Conservation (phyloP, 2,113 vertebrate species). For the Sturnira hondurensis region DNA sequence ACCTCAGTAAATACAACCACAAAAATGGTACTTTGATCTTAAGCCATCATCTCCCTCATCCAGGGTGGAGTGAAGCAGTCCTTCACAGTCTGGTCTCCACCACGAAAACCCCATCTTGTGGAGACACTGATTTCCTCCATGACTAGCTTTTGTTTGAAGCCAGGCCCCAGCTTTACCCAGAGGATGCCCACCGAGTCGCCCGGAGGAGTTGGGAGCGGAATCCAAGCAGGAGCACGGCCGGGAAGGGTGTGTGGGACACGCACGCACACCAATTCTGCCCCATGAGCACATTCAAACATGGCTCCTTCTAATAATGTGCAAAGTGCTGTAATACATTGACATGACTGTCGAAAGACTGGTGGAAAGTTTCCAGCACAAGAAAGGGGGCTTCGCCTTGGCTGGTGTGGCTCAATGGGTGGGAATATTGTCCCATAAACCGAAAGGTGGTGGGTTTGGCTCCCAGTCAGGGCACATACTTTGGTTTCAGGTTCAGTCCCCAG, state of each 20-base stretch:
- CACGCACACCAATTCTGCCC: neutral
- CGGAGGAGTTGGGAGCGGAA: rapidly evolving
- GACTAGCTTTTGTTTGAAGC: neutral
- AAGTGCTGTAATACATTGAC: neutral
- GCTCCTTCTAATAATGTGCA: neutral
- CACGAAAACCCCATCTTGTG: neutral
- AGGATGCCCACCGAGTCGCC: rapidly evolving
- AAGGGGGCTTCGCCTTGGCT: neutral
- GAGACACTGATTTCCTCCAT: neutral
- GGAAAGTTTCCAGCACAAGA: neutral
- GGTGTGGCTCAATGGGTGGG: too few relatives aligned
- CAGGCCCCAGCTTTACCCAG: neutral
- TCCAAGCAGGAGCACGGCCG: neutral
- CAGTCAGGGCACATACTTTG: too few relatives aligned
- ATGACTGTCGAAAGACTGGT: neutral
- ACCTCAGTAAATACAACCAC: neutral
- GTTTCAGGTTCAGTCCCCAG: too few relatives aligned
- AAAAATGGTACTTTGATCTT: neutral
- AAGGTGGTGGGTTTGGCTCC: too few relatives aligned
- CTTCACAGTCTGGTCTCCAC: neutral
- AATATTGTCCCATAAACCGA: too few relatives aligned
- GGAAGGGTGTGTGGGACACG: neutral
- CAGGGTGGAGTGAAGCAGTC: neutral
- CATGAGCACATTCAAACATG: neutral
- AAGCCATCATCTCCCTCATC: neutral